Percentiles rank a stretch among this genome's conserved stretches.
These are phyloP conservation scores for Ptilonorhynchus violaceus DNA, from an alignment of 2,113 vertebrate species.

Conservation along the genomic window DNA sequence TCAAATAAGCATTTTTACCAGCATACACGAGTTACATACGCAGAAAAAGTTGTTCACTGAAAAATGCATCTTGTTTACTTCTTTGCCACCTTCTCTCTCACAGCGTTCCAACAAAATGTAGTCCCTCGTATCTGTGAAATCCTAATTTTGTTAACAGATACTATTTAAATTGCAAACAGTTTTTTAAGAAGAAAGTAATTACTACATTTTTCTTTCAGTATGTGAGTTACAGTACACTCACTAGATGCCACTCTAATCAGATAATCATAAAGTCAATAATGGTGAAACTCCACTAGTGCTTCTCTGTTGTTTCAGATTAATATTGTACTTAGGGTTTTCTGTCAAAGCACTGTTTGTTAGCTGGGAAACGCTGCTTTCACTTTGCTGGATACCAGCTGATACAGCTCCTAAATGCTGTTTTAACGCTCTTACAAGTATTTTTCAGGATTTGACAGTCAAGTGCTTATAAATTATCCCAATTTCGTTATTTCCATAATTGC, in stretches of 20 bases:
- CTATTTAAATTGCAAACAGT: background rate
- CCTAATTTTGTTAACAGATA: background rate
- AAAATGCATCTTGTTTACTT: background rate
- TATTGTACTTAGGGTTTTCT: background rate
- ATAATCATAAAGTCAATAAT: background rate
- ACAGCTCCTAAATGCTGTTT: background rate
- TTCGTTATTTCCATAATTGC: background rate
- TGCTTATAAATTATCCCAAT: background rate
- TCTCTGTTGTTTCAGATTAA: background rate
- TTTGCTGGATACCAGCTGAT: background rate
- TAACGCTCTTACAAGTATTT: background rate
- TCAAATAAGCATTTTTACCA: background rate
- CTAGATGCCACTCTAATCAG: slow-evolving; percentile 13
- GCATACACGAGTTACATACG: background rate
- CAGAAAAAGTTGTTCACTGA: background rate
- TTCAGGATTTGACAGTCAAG: background rate
- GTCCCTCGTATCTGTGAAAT: background rate
- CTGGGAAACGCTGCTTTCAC: background rate
- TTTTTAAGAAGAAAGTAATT: background rate
- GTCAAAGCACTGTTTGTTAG: background rate
- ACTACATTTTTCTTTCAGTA: fast-evolving
- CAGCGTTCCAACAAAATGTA: background rate
- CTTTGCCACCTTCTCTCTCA: background rate
- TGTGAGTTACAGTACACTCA: background rate
- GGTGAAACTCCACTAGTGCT: background rate